phyloP scores from a whole-genome alignment of 1,140 invertebrate genomes.

The Dendrolimus kikuchii region DNA sequence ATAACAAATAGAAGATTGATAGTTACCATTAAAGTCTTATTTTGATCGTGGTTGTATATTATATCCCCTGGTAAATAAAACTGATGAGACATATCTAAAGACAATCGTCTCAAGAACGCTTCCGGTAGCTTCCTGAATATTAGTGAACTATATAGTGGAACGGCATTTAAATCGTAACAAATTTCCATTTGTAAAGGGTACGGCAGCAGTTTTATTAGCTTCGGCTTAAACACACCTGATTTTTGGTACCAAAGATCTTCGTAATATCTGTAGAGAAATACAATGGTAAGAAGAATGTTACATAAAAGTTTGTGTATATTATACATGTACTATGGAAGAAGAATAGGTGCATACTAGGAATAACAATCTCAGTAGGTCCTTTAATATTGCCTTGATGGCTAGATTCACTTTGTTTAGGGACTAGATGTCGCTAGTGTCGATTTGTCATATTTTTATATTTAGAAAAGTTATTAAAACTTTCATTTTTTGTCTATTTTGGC shows the following conservation, averaged over 20 bases:
- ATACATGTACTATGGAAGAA: too few species aligned
- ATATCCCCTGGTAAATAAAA: constrained; percentile 65
- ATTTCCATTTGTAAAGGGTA: constrained; percentile 62
- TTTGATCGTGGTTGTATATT: constrained; percentile 60
- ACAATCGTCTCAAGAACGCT: constrained; percentile 57
- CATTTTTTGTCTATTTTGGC: too few species aligned
- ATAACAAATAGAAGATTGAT: neutral
- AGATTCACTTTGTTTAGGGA: too few species aligned
- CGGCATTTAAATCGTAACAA: constrained; percentile 61
- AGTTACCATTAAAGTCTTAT: constrained; percentile 63
- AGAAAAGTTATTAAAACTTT: too few species aligned
- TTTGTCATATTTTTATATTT: too few species aligned
- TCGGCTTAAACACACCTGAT: constrained; percentile 57
- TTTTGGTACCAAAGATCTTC: constrained; percentile 65
- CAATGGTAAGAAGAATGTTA: neutral
- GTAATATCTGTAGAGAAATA: constrained; percentile 39
- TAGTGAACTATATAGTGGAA: constrained; percentile 60
- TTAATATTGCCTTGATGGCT: too few species aligned
- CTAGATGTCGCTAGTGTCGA: too few species aligned
- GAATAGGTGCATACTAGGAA: too few species aligned
- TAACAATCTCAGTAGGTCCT: too few species aligned
- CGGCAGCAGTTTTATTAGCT: constrained; percentile 48
- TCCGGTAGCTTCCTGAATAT: constrained; percentile 63
- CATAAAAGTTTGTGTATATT: too few species aligned
- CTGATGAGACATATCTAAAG: constrained; percentile 59